These are phyloP conservation scores for Minunthozetes semirufus DNA, from an alignment of 2,888 invertebrate species.

Conservation along the genomic window DNA sequence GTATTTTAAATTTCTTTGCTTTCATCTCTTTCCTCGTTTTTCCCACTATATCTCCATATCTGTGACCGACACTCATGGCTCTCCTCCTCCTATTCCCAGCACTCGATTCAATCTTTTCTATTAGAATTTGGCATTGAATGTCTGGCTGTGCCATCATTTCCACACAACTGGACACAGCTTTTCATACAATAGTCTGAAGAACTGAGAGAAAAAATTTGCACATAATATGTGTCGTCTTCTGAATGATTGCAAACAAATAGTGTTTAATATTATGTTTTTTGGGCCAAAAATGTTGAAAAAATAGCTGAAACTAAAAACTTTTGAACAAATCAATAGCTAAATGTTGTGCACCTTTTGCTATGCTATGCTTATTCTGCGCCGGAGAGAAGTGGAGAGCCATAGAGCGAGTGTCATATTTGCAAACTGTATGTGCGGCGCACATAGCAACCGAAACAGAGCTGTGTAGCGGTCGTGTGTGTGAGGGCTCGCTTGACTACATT, in stretches of 20 bases:
- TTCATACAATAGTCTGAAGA: not conserved
- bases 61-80: not conserved
- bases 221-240: not conserved
- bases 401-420: too few species aligned
- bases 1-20: not conserved
- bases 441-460: not conserved
- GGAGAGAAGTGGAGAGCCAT: too few species aligned
- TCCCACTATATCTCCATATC: too few species aligned
- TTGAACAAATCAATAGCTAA: constrained; percentile 1
- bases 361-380: too few species aligned
- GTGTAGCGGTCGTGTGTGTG: not conserved
- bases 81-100: not conserved
- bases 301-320: constrained; percentile 2
- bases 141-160: not conserved
- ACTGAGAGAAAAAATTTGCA: not conserved
- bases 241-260: not conserved
- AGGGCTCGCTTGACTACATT: constrained; percentile 13
- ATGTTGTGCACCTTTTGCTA: constrained; percentile 15
- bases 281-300: not conserved
- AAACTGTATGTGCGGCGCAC: not conserved
- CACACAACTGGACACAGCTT: constrained; percentile 16
- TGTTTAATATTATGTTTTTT: constrained; percentile 2
- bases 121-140: too few species aligned
- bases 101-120: not conserved
- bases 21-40: not conserved